A percentile compares a stretch with the other conserved stretches of the same genome.
Conservation (phyloP, 2,888 invertebrate species). For the Slavum lentiscoides region DNA sequence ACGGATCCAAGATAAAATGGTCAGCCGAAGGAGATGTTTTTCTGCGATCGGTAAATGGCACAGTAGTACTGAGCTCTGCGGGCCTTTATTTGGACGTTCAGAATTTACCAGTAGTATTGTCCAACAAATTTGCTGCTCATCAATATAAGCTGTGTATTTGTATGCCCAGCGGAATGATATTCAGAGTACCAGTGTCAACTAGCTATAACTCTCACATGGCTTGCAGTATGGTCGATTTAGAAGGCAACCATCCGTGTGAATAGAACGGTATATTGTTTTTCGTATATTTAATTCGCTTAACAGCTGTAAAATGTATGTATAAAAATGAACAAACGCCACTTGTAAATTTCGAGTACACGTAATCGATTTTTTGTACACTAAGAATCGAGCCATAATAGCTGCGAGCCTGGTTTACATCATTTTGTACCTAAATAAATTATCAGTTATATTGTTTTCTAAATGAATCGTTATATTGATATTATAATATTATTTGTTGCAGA, state of each 20-base stretch:
- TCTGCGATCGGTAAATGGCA: conserved; percentile 72
- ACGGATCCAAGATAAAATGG: conserved; percentile 73
- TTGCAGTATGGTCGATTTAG: conserved; percentile 56
- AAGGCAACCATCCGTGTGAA: conserved; percentile 55
- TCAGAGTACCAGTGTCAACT: conserved; percentile 73
- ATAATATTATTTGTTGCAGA: conserved; percentile 22
- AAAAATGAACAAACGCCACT: not conserved
- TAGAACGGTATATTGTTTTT: conserved; percentile 26
- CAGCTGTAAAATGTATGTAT: not conserved
- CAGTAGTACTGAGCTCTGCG: conserved; percentile 54
- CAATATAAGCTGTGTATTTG: conserved; percentile 89
- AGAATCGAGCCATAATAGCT: not conserved
- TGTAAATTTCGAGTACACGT: not conserved
- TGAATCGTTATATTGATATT: not conserved
- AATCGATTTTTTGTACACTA: too few relatives aligned
- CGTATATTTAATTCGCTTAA: not conserved
- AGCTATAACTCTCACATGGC: conserved; percentile 59
- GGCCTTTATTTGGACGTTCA: conserved; percentile 44
- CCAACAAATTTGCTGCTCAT: conserved; percentile 38
- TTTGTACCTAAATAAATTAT: too few relatives aligned
- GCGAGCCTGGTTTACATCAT: too few relatives aligned
- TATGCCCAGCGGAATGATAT: conserved; percentile 84
- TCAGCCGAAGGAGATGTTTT: conserved; percentile 78
- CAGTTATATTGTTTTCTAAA: too few relatives aligned
- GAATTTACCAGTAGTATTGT: conserved; percentile 44